Evolutionary conservation across 2,113 vertebrate species (phyloP), one percentile per base, ranked within the genome.

Genomic region (Corydoras maculifer): DNA sequence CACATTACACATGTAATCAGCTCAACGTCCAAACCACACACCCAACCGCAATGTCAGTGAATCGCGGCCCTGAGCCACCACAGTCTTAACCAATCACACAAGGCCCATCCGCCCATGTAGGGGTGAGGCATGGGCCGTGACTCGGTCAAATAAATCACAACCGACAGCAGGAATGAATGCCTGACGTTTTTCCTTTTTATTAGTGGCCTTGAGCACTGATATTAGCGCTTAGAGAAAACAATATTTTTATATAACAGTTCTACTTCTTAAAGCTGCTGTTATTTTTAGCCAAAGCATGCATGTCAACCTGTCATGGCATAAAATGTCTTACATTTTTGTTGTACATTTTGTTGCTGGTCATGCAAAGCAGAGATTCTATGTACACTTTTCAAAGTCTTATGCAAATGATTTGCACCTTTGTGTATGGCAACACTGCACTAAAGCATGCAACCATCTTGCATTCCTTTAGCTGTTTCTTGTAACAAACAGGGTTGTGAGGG

Each of bases 1-100:
- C 74, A 54, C 74, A 70, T 80, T 83, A 78, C 80, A 80, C 74
- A 75, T 84, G 82, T 83, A 84, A 84, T 81, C 76, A 84, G 69
- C 59, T 68, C 62, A n/a, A 74, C 62, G 73, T 82, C 80, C 79
- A 79, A 86, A 77, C 78, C 80, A 80, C 77, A 81, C 72, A 75
- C 63, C 65, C 70, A 60, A 82, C 82, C 82, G 75, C 84, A 78
- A 80, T 79, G 81, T 83, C 80, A 82, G 79, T 69, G 63, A 78
- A 77, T 74, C 64, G 65, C 55, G 60, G 76, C 74, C 62, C 67
- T 65, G 50, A 53, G 70, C 61, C 66, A 82, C 76, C 80, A 77
- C 75, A 31, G 25, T 62, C 55, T 71, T 43, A 73, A 76, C 70
- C 64, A 78, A 78, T 78, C 77, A 55, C 64, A 53, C 65, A 50